Base-by-base conservation (phyloP, 2,113 vertebrate genomes). In the Thalassarche chlororhynchos region DNA sequence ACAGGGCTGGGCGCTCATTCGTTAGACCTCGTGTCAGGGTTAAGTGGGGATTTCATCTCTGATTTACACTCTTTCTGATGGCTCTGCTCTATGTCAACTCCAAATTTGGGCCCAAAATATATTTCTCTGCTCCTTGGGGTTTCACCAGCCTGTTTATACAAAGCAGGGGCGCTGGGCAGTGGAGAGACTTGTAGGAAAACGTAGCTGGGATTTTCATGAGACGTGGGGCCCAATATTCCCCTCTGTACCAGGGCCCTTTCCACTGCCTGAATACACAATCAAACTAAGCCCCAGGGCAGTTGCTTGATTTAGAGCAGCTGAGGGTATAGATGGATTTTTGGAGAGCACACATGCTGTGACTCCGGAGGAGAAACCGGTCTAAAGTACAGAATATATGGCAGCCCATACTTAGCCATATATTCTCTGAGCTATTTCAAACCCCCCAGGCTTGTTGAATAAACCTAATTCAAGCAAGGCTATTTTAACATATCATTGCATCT, bases 261-360 rank as follows among this genome's bases (percentile, higher is more conserved):
- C 72, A 78, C 64, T 74, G 68, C 62, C 66, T 81, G 71, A 92
- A 66, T 60, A 47, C n/a, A 70, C 52, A 75, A 40, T 68, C n/a
- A 51, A 74, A 68, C 64, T 42, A 81, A 93, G 78, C 34, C 58
- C 47, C 38, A 31, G 70, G 54, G 49, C 74, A 80, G 60, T 26
- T 71, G 31, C 52, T 92, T 92, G 89, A 90, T 94, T 96, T 94
- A 95, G 79, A 88, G 90, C 64, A 70, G 54, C 60, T 92, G 83
- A 92, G 60, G 13, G 38, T 60, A 88, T 38, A 84, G 68, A 11
- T 81, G 68, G 68, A 54, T 54, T 92, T 94, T 92, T 74, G 38
- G 92, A 89, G 29, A 88, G 83, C 49, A 55, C 25, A 65, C 21
- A 62, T 86, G 79, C 71, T 89, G 60, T 78, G 72, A 90, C 17